A percentile compares a stretch with the other conserved stretches of the same genome.
These are phyloP conservation scores for Epinotia brunnichana DNA, from an alignment of 2,888 invertebrate genomes.

Conservation along the genomic window DNA sequence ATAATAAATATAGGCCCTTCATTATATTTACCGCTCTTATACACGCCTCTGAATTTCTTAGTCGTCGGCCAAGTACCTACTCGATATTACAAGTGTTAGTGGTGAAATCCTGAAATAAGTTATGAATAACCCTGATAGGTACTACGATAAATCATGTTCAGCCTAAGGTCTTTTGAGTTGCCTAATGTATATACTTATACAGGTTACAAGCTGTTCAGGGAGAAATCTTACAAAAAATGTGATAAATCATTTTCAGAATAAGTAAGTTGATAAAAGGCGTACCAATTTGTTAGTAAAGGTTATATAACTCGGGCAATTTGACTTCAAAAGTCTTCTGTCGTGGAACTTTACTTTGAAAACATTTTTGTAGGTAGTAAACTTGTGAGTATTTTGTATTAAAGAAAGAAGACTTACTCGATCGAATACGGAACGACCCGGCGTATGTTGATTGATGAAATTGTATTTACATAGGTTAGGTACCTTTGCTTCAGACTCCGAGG, in stretches of 20 bases:
- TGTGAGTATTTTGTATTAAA: conserved; percentile 28
- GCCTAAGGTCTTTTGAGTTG: neutral
- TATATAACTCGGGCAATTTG: conserved; percentile 30
- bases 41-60: conserved; percentile 48
- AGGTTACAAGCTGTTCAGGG: neutral
- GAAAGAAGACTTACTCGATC: conserved; percentile 9
- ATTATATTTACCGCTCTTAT: conserved; percentile 56
- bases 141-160: neutral
- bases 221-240: conserved; percentile 8
- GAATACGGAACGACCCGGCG: conserved; percentile 8
- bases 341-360: conserved; percentile 22
- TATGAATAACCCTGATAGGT: neutral
- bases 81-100: neutral
- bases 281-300: conserved; percentile 28
- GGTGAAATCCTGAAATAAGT: conserved; percentile 36
- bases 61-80: conserved; percentile 4
- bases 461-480: conserved; percentile 30
- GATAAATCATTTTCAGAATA: conserved; percentile 15
- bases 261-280: conserved; percentile 11
- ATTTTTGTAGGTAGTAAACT: conserved; percentile 19
- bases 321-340: conserved; percentile 23
- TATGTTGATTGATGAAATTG: conserved; percentile 36
- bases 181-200: too few relatives aligned
- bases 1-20: conserved; percentile 61
- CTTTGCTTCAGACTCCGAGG: conserved; percentile 17